A percentile compares a stretch with the other conserved stretches of the same genome.
Evolutionary conservation across 2,113 vertebrate species (phyloP).

Genomic region (Sebastes schlegelii): DNA sequence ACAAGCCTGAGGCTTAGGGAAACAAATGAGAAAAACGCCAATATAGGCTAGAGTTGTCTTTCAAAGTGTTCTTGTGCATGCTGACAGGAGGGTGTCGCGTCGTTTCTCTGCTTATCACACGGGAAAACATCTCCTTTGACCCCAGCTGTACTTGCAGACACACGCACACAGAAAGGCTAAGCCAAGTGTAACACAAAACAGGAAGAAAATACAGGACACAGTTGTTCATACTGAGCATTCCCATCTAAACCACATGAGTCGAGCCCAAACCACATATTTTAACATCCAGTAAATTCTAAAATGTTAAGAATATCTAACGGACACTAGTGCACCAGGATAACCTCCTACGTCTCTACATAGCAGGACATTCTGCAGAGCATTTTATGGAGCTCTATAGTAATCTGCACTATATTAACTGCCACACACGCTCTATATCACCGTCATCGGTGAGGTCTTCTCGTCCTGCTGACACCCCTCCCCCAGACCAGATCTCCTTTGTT

Average conservation of each 20-base stretch:
- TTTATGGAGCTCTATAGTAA: constrained; percentile 33
- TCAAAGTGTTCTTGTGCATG: constrained; percentile 4
- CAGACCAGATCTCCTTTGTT: constrained; percentile 58
- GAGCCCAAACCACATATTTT: constrained; percentile 14
- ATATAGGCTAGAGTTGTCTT: constrained; percentile 14
- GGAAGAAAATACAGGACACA: constrained; percentile 27
- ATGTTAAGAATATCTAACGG: constrained; percentile 18
- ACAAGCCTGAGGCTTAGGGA: not conserved
- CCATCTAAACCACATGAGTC: constrained; percentile 20
- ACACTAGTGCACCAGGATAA: not conserved
- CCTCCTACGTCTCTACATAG: not conserved
- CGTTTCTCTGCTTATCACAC: constrained; percentile 15
- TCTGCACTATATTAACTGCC: constrained; percentile 44
- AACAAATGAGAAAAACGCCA: constrained; percentile 3
- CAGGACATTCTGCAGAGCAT: constrained; percentile 11
- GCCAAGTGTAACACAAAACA: constrained; percentile 32
- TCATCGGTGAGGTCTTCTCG: constrained; percentile 30
- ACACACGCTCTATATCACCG: constrained; percentile 28
- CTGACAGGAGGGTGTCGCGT: constrained; percentile 31
- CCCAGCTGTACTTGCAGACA: constrained; percentile 12
- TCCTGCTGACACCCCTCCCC: constrained; percentile 50
- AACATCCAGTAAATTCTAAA: constrained; percentile 41
- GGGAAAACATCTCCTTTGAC: constrained; percentile 28
- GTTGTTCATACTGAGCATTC: constrained; percentile 9
- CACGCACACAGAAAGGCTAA: not conserved